Evolutionary conservation across 2,888 invertebrate species (phyloP).

Genomic region (Gastracanthus pulcherrimus): DNA sequence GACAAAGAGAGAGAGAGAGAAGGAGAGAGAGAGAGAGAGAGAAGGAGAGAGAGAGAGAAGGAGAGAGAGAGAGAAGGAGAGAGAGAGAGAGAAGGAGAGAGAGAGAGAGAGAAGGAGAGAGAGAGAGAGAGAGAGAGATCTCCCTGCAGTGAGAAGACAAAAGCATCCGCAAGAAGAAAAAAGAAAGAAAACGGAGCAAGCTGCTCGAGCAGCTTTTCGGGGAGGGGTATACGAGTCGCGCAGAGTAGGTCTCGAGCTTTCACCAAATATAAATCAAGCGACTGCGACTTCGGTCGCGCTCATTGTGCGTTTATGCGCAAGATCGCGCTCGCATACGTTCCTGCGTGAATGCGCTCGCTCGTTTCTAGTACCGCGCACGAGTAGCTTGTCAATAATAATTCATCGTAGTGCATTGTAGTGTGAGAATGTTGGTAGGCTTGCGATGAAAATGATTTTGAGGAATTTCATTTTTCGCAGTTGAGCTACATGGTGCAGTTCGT

Average conservation of each 20-base stretch:
- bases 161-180: not conserved
- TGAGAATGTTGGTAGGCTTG: not conserved
- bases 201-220: constrained; percentile 5
- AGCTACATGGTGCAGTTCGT: too few species aligned
- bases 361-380: not conserved
- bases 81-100: too few species aligned
- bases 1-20: too few species aligned
- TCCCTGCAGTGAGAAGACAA: not conserved
- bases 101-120: too few species aligned
- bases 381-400: not conserved
- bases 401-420: not conserved
- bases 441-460: not conserved
- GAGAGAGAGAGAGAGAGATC: too few species aligned
- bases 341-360: not conserved
- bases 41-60: too few species aligned
- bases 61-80: too few species aligned
- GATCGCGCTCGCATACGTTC: not conserved
- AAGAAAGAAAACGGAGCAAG: not conserved
- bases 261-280: not conserved
- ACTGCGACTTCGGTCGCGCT: too few species aligned
- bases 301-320: not conserved
- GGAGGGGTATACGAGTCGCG: too few species aligned
- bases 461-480: not conserved
- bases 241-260: not conserved
- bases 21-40: too few species aligned